Conservation (phyloP, 2,888 invertebrate species). For the Sphinx pinastri region DNA sequence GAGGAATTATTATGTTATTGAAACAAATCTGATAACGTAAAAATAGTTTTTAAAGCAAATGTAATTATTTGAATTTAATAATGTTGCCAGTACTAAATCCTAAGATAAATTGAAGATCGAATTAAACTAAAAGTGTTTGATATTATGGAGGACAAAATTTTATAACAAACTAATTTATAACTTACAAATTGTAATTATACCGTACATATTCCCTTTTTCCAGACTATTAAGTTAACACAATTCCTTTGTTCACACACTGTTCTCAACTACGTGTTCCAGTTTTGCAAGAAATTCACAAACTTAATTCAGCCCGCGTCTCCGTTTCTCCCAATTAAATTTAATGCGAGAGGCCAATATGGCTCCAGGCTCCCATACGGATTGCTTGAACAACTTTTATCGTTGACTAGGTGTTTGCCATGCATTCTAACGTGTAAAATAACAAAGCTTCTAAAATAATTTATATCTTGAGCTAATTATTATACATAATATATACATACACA, state of each 20-base stretch:
- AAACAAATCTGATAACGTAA: neutral
- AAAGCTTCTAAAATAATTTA: neutral
- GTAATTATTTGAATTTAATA: too few relatives aligned
- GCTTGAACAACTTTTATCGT: conserved; percentile 16
- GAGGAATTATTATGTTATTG: too few relatives aligned
- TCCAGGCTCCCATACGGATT: conserved; percentile 16
- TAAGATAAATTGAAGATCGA: neutral
- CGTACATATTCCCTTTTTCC: neutral
- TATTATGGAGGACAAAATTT: neutral
- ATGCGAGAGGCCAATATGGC: conserved; percentile 18
- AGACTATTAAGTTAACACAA: neutral
- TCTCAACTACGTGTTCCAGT: conserved; percentile 7
- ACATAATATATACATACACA: too few relatives aligned
- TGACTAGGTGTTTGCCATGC: neutral
- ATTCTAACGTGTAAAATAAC: neutral
- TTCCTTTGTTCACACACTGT: conserved; percentile 1
- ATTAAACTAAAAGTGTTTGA: neutral
- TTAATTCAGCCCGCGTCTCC: conserved; percentile 23
- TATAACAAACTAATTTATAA: neutral
- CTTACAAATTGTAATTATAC: neutral
- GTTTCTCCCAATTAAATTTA: conserved; percentile 25
- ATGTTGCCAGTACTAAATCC: neutral
- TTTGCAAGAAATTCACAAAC: conserved; percentile 4
- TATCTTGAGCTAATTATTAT: neutral
- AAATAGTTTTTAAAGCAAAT: neutral